Conservation (phyloP, 2,113 vertebrate genomes). For the Oreotragus oreotragus region DNA sequence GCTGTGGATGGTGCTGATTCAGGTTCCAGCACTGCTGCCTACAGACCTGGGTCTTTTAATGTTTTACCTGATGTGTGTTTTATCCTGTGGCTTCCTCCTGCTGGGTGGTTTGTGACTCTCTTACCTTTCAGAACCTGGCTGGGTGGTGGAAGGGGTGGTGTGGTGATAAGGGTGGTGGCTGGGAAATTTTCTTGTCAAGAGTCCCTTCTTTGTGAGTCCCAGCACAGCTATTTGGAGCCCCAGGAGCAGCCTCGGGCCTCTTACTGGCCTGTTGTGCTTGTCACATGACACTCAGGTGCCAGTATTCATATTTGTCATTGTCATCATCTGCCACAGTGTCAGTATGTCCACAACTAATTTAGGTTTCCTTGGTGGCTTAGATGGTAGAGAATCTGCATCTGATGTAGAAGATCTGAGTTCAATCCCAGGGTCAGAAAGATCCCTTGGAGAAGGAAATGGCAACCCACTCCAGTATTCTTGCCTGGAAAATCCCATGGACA, state of each 20-base stretch:
- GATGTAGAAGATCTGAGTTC: background rate
- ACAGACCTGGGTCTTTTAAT: background rate
- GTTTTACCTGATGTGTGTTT: slow-evolving; percentile 30
- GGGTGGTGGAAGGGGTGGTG: background rate
- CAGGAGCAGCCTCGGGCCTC: background rate
- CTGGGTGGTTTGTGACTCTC: slow-evolving; percentile 18
- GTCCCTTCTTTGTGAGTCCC: background rate
- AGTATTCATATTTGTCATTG: background rate
- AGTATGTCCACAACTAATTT: background rate
- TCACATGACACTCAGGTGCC: background rate
- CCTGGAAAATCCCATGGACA: background rate
- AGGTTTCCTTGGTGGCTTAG: background rate
- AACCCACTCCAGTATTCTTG: background rate
- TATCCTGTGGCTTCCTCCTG: slow-evolving; percentile 5
- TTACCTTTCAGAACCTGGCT: slow-evolving; percentile 1
- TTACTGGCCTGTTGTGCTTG: background rate
- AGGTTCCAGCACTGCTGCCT: background rate
- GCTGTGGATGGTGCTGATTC: background rate
- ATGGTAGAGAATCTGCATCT: background rate
- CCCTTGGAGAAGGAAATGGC: background rate
- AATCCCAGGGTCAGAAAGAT: background rate
- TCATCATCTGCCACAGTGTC: background rate
- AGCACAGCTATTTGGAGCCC: background rate
- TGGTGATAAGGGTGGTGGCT: background rate
- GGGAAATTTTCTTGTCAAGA: background rate